phyloP scores from a whole-genome alignment of 2,888 invertebrate species.

The Xanthostigma xanthostigma region DNA sequence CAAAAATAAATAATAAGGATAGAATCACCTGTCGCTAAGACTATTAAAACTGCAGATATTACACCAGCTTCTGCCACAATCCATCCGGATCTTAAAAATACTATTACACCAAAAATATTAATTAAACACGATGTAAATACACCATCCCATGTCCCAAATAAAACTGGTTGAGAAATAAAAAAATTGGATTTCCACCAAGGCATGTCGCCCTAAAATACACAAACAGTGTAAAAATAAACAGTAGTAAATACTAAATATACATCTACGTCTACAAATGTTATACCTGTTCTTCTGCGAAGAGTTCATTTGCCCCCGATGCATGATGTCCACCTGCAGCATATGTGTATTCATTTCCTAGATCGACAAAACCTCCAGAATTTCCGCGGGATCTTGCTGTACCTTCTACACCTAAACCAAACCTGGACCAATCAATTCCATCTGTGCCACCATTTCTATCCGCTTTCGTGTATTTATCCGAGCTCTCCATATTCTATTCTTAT shows the following conservation, averaged over 20 bases:
- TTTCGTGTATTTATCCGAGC: too few relatives aligned
- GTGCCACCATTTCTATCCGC: neutral
- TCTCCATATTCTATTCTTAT: too few relatives aligned
- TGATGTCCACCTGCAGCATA: constrained; percentile 71
- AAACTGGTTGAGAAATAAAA: constrained; percentile 86
- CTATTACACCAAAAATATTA: constrained; percentile 95
- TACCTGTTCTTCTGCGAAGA: constrained; percentile 85
- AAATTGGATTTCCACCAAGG: constrained; percentile 97
- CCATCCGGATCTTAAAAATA: constrained; percentile 93
- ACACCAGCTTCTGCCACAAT: constrained; percentile 86
- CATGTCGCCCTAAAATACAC: constrained; percentile 46
- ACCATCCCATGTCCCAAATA: constrained; percentile 97
- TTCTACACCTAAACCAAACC: constrained; percentile 35
- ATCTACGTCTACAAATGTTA: neutral
- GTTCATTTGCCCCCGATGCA: constrained; percentile 75
- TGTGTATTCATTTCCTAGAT: constrained; percentile 57
- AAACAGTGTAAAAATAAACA: neutral
- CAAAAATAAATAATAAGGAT: neutral
- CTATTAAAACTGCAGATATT: constrained; percentile 63
- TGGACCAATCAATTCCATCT: constrained; percentile 34
- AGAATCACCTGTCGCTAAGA: constrained; percentile 56
- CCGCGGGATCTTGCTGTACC: constrained; percentile 34
- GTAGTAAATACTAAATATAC: neutral
- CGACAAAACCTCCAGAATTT: constrained; percentile 61
- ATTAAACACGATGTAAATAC: constrained; percentile 95